Base-by-base conservation (phyloP, 2,797 vertebrate genomes). In the Sciaenops ocellatus region DNA sequence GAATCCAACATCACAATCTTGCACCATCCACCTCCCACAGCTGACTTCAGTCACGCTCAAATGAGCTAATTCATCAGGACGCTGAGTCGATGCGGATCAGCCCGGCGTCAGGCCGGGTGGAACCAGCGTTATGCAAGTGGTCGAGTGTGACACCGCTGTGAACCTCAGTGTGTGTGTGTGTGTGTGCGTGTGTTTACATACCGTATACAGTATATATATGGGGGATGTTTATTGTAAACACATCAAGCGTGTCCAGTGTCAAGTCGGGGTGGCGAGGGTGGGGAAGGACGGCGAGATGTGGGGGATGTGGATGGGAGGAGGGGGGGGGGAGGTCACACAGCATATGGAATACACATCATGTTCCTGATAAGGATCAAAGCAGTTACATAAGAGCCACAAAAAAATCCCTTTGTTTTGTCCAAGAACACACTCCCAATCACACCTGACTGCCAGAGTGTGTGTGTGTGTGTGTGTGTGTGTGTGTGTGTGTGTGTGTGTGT, bases 311-410 rank as follows among this genome's bases (percentile, higher is more conserved):
- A 38, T n/a, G 55, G 41, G 85, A 57, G 42, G 75, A 42, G 71
- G 75, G 79, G 26, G 84, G 79, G 62, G 79, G 26, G 84, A 78
- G 62, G 87, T 92, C 78, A 85, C 73, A 73, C 83, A 84, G 82
- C 90, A 92, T 94, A 92, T 93, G 93, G 83, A 85, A 92, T 86
- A 90, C 77, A 83, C 88, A 92, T 95, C 80, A 87, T 41, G 57
- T 51, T 60, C 22, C 83, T 78, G 93, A 94, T 95, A 92, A 93
- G 65, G 57, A 95, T 94, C 93, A 87, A 76, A 85, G 78, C 75
- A 38, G 90, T 96, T 92, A 94, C 80, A 79, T 84, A 93, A 95
- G 88, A 74, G 68, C 69, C 85, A 86, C 78, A 12, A 24, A 52
- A 67, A 68, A 68, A 85, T 83, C 85, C 80, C 89, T 90, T 90